A percentile compares a stretch with the other conserved stretches of the same genome.
These are phyloP conservation scores for Hyposoter dolosus DNA, from an alignment of 2,888 invertebrate genomes.

Conservation along the genomic window DNA sequence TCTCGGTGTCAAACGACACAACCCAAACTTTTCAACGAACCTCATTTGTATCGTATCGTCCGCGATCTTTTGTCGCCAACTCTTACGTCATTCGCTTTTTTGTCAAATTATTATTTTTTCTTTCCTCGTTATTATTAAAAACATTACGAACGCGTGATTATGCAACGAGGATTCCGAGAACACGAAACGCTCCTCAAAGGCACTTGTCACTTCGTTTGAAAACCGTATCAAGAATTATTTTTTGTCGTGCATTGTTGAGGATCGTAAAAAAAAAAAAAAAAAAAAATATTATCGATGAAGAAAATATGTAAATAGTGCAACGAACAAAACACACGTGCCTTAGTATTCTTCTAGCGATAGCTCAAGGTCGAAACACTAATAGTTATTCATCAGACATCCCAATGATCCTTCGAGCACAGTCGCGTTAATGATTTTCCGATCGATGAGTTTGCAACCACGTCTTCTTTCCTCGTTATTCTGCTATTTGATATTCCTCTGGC, in stretches of 20 bases:
- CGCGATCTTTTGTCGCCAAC: not conserved
- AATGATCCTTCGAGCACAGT: slow-evolving; percentile 39
- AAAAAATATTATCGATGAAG: not conserved
- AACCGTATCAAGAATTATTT: slow-evolving; percentile 23
- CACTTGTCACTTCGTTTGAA: slow-evolving; percentile 9
- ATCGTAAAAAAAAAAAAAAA: not conserved
- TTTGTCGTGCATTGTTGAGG: slow-evolving; percentile 13
- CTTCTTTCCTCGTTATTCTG: not conserved
- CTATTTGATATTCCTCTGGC: slow-evolving; percentile 48
- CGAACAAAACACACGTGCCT: not conserved
- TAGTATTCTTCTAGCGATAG: not conserved
- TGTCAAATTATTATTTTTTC: slow-evolving; percentile 2
- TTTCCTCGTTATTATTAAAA: not conserved
- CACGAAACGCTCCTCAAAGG: not conserved
- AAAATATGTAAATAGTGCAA: slow-evolving; percentile 31
- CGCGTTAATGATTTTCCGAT: slow-evolving; percentile 57
- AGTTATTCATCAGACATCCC: slow-evolving; percentile 49
- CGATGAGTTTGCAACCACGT: slow-evolving; percentile 33
- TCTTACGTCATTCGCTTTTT: not conserved
- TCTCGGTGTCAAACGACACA: not conserved
- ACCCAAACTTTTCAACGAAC: not conserved
- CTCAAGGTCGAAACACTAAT: slow-evolving; percentile 47
- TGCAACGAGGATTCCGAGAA: not conserved
- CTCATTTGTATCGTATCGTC: slow-evolving; percentile 33
- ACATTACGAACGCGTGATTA: not conserved